Conservation (phyloP, 37 sponge, comb jelly and placozoan species). For the Cliona cf. orientalis region DNA sequence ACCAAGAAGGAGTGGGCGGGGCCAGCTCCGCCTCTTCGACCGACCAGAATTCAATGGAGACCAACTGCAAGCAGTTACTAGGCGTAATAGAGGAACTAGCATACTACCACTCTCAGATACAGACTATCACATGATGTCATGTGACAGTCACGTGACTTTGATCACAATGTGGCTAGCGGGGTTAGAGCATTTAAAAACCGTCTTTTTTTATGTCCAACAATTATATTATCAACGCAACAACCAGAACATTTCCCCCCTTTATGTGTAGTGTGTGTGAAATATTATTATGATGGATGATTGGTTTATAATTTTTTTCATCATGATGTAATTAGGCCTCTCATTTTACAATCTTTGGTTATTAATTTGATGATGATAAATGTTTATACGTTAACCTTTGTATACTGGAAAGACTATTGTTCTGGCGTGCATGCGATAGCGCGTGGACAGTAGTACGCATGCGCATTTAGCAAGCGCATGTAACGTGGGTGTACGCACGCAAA, state of each 20-base stretch:
- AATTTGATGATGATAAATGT: too few species aligned
- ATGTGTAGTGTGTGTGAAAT: too few species aligned
- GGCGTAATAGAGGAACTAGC: constrained; percentile 44
- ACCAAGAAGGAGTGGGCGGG: background rate
- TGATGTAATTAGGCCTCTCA: too few species aligned
- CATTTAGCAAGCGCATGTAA: too few species aligned
- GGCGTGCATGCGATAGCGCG: too few species aligned
- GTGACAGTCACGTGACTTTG: background rate
- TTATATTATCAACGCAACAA: background rate
- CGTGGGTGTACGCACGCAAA: too few species aligned
- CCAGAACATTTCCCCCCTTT: background rate
- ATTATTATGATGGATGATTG: too few species aligned
- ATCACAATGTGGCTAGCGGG: background rate
- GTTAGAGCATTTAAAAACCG: background rate
- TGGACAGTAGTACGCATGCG: too few species aligned
- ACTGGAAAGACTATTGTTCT: too few species aligned
- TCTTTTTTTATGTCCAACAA: background rate
- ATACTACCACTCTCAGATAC: constrained; percentile 42
- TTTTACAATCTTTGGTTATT: too few species aligned
- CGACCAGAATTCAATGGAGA: constrained; percentile 3
- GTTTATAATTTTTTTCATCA: too few species aligned
- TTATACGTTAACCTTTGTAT: too few species aligned
- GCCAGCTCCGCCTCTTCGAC: background rate
- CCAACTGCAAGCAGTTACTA: constrained; percentile 21
- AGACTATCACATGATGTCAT: background rate